phyloP scores from a whole-genome alignment of 2,888 invertebrate genomes.

The Micropterix aruncella region DNA sequence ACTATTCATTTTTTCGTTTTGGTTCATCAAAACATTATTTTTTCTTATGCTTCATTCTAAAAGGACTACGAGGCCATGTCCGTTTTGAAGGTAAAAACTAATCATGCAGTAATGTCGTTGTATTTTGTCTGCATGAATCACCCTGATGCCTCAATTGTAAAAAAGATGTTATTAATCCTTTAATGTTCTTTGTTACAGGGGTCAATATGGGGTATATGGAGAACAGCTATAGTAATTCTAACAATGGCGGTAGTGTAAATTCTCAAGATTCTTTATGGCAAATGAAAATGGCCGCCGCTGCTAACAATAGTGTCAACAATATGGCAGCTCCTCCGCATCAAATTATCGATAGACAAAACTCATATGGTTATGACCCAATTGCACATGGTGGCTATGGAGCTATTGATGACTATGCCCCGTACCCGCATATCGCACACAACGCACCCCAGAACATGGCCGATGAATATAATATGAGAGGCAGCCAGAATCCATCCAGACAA shows the following conservation, averaged over 20 bases:
- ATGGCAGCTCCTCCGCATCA: constrained; percentile 35
- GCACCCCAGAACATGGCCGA: constrained; percentile 49
- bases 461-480: constrained; percentile 54
- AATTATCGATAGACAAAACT: constrained; percentile 50
- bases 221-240: constrained; percentile 85
- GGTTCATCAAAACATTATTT: constrained; percentile 6
- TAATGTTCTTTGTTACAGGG: constrained; percentile 46
- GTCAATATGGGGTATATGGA: constrained; percentile 83
- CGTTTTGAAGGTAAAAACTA: constrained; percentile 9
- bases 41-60: constrained; percentile 11
- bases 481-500: constrained; percentile 74
- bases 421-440: constrained; percentile 60
- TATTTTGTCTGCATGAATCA: constrained; percentile 6
- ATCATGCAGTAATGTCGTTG: constrained; percentile 8
- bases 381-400: constrained; percentile 73
- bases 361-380: constrained; percentile 64
- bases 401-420: constrained; percentile 73
- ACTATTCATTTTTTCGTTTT: neutral
- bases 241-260: constrained; percentile 90
- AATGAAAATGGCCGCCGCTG: constrained; percentile 76
- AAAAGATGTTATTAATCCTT: neutral
- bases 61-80: constrained; percentile 14
- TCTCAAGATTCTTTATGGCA: constrained; percentile 92
- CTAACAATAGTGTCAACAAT: constrained; percentile 50
- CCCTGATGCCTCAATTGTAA: no score